phyloP scores from a whole-genome alignment of 2,888 invertebrate genomes.

The Athalia circularis region DNA sequence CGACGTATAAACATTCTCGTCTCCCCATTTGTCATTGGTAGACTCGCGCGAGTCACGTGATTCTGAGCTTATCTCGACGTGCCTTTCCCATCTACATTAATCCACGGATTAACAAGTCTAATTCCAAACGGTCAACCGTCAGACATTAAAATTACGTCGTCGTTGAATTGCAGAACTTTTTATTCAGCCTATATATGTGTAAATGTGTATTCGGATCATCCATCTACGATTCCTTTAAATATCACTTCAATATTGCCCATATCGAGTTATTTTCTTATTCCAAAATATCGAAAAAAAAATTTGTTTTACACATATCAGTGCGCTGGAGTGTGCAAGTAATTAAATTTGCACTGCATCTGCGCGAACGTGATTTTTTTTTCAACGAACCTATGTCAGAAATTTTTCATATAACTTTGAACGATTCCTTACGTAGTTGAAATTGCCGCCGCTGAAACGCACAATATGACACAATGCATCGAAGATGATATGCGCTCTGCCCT shows the following conservation, averaged over 20 bases:
- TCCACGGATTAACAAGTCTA: constrained; percentile 44
- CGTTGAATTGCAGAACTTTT: constrained; percentile 8
- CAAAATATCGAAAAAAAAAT: not conserved
- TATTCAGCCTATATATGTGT: not conserved
- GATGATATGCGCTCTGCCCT: too few species aligned
- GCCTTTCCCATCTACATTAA: constrained; percentile 40
- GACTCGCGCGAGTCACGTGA: constrained; percentile 24
- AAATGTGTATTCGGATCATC: not conserved
- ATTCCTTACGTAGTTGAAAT: too few species aligned
- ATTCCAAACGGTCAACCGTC: constrained; percentile 36
- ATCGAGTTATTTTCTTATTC: not conserved
- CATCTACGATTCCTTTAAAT: too few species aligned
- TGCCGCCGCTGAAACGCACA: too few species aligned
- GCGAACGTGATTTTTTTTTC: too few species aligned
- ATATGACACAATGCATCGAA: too few species aligned
- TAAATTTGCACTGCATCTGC: too few species aligned
- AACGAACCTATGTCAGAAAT: too few species aligned
- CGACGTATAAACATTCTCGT: constrained; percentile 5
- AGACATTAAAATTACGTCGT: constrained; percentile 37
- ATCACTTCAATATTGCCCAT: not conserved
- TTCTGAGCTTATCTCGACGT: constrained; percentile 37
- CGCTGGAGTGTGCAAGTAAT: too few species aligned
- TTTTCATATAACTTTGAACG: too few species aligned
- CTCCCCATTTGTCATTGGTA: constrained; percentile 23
- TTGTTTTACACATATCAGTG: too few species aligned